Percentiles rank a stretch among this genome's conserved stretches.
Conservation (phyloP, 1,140 invertebrate genomes). For the Plutomurus gul region DNA sequence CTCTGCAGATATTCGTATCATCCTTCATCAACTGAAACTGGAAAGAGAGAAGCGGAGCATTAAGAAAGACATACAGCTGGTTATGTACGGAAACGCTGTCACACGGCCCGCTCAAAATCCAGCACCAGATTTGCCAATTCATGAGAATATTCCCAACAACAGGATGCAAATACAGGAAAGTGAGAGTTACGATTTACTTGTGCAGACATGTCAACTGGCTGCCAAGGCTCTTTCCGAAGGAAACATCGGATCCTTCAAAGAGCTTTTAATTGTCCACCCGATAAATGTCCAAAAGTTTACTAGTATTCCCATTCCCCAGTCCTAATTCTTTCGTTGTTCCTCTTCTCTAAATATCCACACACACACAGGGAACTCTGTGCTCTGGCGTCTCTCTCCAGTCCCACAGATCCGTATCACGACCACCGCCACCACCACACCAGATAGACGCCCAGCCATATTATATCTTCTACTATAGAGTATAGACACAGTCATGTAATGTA, state of each 20-base stretch:
- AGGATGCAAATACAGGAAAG: not conserved
- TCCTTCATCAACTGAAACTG: conserved; percentile 13
- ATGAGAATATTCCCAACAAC: not conserved
- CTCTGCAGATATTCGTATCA: not conserved
- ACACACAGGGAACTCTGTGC: too few relatives aligned
- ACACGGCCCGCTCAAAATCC: not conserved
- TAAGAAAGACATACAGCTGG: not conserved
- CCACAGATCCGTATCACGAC: too few relatives aligned
- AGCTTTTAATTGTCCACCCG: not conserved
- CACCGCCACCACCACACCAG: too few relatives aligned
- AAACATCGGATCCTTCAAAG: not conserved
- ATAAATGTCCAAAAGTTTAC: not conserved
- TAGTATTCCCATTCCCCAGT: not conserved
- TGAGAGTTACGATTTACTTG: not conserved
- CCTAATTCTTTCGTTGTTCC: not conserved
- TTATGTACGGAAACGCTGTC: not conserved
- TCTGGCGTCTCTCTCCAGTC: too few relatives aligned
- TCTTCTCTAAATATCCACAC: not conserved
- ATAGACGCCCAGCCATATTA: too few relatives aligned
- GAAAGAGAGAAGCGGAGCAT: not conserved
- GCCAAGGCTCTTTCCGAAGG: not conserved
- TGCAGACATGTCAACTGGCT: not conserved
- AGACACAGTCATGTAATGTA: not conserved
- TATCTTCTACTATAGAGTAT: not conserved
- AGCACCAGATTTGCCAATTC: not conserved